Conservation (phyloP, 1,140 invertebrate species). For the Chironomus striatipennis region DNA sequence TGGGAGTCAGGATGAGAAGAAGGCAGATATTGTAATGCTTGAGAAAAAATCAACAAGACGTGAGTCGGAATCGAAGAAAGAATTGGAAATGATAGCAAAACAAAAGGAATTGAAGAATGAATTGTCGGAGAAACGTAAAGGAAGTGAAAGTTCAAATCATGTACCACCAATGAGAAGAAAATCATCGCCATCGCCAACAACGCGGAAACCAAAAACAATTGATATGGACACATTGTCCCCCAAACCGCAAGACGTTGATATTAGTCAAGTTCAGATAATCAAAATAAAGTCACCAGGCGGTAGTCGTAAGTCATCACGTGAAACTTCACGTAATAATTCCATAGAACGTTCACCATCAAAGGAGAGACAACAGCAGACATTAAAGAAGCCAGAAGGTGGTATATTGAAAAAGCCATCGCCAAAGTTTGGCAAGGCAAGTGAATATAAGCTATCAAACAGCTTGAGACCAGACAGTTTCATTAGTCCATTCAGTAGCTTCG, state of each 20-base stretch:
- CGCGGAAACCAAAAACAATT: not conserved
- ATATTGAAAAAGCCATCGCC: conserved; percentile 17
- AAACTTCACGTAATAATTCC: conserved; percentile 27
- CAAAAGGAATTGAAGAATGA: conserved; percentile 35
- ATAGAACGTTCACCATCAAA: conserved; percentile 15
- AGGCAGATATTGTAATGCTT: conserved; percentile 35
- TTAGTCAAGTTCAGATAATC: conserved; percentile 38
- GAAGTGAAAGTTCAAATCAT: conserved; percentile 24
- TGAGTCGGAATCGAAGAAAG: conserved; percentile 32
- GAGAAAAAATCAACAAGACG: conserved; percentile 28
- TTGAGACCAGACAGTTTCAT: conserved; percentile 18
- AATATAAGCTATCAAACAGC: not conserved
- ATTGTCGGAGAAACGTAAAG: conserved; percentile 29
- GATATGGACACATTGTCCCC: not conserved
- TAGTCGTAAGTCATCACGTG: conserved; percentile 34
- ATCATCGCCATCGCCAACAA: not conserved
- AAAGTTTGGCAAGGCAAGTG: conserved; percentile 14
- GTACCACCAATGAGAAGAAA: not conserved
- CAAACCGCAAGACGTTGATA: conserved; percentile 28
- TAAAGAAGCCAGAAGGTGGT: conserved; percentile 17
- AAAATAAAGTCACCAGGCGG: conserved; percentile 38
- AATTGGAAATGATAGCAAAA: conserved; percentile 22
- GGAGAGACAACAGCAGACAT: not conserved
- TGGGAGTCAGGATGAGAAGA: conserved; percentile 29
- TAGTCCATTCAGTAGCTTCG: conserved; percentile 14